These are phyloP conservation scores for Temnothorax rugatulus DNA, from an alignment of 2,888 invertebrate genomes.

Conservation along the genomic window DNA sequence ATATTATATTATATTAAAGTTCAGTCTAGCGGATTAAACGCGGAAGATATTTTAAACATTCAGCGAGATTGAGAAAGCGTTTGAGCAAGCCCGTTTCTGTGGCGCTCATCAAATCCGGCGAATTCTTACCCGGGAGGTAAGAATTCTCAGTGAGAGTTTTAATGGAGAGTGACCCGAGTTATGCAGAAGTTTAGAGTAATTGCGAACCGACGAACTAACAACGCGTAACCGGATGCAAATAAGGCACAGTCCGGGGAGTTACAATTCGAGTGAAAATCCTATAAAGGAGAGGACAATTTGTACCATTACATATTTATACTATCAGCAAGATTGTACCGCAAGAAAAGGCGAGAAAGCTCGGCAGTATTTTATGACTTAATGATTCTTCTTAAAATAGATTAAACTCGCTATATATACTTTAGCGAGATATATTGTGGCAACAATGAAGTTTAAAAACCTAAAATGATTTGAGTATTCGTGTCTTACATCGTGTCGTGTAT, in stretches of 20 bases:
- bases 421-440: not conserved
- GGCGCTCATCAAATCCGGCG: constrained; percentile 16
- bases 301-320: constrained; percentile 5
- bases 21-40: constrained; percentile 14
- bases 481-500: not conserved
- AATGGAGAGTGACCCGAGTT: constrained; percentile 41
- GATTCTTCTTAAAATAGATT: not conserved
- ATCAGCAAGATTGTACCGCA: not conserved
- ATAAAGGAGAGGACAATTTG: constrained; percentile 21
- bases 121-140: constrained; percentile 38
- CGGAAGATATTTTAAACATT: constrained; percentile 42
- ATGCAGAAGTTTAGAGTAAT: constrained; percentile 41
- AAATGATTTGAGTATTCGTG: not conserved
- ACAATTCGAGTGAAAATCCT: constrained; percentile 12
- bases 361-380: not conserved
- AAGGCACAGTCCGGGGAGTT: not conserved
- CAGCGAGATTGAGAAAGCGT: constrained; percentile 37
- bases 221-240: constrained; percentile 43
- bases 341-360: not conserved
- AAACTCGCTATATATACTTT: not conserved
- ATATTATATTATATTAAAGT: constrained; percentile 17
- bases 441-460: not conserved
- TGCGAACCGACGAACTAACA: constrained; percentile 27
- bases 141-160: constrained; percentile 41
- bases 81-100: constrained; percentile 18